These are phyloP conservation scores for Germaria angustata DNA, from an alignment of 2,888 invertebrate genomes.

Conservation along the genomic window DNA sequence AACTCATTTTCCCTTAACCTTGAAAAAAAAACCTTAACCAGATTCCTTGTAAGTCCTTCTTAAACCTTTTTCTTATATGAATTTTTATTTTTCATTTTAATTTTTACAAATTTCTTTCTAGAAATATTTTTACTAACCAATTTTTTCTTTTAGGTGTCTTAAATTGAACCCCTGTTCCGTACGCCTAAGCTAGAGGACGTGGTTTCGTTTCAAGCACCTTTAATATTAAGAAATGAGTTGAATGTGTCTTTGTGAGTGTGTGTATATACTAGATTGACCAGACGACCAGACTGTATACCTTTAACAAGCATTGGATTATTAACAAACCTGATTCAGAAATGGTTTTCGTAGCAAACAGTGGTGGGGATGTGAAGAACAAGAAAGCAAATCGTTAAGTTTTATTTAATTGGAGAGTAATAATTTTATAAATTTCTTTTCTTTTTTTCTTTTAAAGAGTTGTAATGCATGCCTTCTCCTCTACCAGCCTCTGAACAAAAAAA, in stretches of 20 bases:
- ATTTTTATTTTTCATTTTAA: background rate
- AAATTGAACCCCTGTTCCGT: conserved; percentile 57
- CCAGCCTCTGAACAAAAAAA: conserved; percentile 32
- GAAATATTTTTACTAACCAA: conserved; percentile 76
- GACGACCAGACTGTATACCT: background rate
- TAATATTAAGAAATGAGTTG: conserved; percentile 30
- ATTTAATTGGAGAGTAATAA: conserved; percentile 39
- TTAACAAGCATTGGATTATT: background rate
- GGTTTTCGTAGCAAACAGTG: background rate
- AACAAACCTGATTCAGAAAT: background rate
- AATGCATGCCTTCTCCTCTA: conserved; percentile 51
- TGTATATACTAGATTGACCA: conserved; percentile 14
- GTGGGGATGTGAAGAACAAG: background rate
- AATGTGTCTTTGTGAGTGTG: conserved; percentile 28
- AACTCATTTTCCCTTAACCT: background rate
- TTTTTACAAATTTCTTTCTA: background rate
- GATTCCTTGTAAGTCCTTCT: background rate
- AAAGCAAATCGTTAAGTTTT: conserved; percentile 35
- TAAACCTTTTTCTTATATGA: background rate
- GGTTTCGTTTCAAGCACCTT: conserved; percentile 59
- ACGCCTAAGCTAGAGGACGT: conserved; percentile 49
- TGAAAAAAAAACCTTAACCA: background rate
- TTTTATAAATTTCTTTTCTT: conserved; percentile 54
- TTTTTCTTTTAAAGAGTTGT: conserved; percentile 55
- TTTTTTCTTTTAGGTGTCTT: conserved; percentile 77